Percentiles rank a stretch among this genome's conserved stretches.
These are phyloP conservation scores for Eupsittula cactorum DNA, from an alignment of 2,113 vertebrate genomes.

Conservation along the genomic window DNA sequence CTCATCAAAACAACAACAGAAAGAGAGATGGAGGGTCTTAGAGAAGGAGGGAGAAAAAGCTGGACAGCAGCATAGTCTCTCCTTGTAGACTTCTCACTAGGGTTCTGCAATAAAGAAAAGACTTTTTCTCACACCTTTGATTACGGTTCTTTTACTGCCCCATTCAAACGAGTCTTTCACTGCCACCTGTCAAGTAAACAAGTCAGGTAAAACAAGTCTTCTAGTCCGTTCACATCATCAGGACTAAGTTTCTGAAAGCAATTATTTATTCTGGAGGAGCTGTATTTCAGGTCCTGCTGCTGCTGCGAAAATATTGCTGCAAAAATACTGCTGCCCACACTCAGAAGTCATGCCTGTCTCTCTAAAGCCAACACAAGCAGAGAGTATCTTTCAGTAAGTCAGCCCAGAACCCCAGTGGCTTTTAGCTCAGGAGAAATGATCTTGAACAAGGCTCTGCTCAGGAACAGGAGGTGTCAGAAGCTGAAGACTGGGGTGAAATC, in stretches of 20 bases:
- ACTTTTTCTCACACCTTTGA: neutral
- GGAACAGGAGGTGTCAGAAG: neutral
- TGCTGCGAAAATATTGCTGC: neutral
- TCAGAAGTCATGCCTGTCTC: neutral
- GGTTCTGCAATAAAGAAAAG: neutral
- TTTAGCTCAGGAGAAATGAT: conserved; percentile 8
- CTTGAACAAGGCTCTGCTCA: neutral
- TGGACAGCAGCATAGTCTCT: neutral
- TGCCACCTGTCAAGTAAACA: conserved; percentile 7
- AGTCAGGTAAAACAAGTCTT: neutral
- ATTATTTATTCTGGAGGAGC: neutral
- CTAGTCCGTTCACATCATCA: neutral
- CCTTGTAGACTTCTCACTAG: neutral
- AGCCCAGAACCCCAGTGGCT: neutral
- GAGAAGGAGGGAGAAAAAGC: neutral
- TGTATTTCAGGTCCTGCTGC: conserved; percentile 24
- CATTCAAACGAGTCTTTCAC: neutral
- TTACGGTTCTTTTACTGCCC: neutral
- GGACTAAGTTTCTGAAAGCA: conserved; percentile 2
- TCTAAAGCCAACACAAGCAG: neutral
- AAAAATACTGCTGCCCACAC: neutral
- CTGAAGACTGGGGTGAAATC: neutral
- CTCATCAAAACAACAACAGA: neutral
- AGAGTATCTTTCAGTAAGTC: neutral
- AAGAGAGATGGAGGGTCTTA: neutral